A percentile compares a stretch with the other conserved stretches of the same genome.
Evolutionary conservation across 2,113 vertebrate genomes (phyloP).

Genomic region (Grammomys surdaster): DNA sequence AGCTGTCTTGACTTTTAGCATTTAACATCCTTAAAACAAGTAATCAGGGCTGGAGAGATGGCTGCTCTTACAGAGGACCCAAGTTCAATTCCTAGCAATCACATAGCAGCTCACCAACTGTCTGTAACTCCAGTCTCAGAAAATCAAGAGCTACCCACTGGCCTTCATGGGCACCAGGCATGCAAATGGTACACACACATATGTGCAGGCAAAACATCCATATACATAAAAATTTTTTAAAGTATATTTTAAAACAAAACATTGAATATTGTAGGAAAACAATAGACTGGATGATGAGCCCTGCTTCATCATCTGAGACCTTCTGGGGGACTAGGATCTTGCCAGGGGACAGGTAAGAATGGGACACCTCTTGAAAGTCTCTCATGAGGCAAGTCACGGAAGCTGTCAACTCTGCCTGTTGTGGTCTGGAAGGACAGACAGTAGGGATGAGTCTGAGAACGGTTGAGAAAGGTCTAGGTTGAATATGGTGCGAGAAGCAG

Average conservation of each 20-base stretch:
- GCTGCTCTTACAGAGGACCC: neutral
- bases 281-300: neutral
- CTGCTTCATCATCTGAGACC: too few species aligned
- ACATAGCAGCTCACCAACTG: neutral
- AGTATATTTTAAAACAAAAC: neutral
- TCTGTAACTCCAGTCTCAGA: neutral
- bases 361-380: too few species aligned
- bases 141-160: neutral
- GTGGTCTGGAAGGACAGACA: neutral
- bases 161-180: neutral
- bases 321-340: neutral
- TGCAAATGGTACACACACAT: neutral
- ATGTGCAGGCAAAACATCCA: too few species aligned
- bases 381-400: neutral
- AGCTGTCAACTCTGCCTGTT: fast-evolving
- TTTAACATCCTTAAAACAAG: neutral
- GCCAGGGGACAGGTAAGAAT: neutral
- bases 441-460: neutral
- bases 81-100: neutral
- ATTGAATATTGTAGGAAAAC: neutral
- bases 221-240: neutral
- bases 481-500: neutral
- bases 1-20: neutral
- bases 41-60: neutral
- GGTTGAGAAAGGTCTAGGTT: neutral